A percentile compares a stretch with the other conserved stretches of the same genome.
Conservation (phyloP, 2,888 invertebrate species). For the Mesopsocus fuscifrons region DNA sequence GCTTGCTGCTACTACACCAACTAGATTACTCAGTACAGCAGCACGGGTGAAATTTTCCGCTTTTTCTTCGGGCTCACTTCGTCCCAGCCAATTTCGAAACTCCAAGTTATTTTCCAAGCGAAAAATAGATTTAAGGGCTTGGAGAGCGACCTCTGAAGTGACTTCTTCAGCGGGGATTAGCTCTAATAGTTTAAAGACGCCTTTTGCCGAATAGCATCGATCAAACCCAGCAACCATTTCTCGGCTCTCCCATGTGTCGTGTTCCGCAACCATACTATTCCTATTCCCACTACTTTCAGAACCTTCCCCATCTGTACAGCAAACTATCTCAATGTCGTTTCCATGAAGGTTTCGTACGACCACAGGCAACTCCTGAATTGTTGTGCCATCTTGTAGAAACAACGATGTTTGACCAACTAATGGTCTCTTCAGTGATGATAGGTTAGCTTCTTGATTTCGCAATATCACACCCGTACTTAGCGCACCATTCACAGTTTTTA, state of each 20-base stretch:
- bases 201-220: constrained; percentile 21
- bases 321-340: constrained; percentile 9
- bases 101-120: constrained; percentile 25
- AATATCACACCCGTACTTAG: neutral
- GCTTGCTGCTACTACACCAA: constrained; percentile 27
- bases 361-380: constrained; percentile 46
- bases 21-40: constrained; percentile 28
- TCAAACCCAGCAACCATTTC: constrained; percentile 22
- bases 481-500: neutral
- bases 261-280: constrained; percentile 11
- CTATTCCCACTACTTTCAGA: neutral
- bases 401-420: constrained; percentile 29
- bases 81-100: constrained; percentile 18
- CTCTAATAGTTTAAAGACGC: constrained; percentile 26
- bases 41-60: constrained; percentile 24
- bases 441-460: neutral
- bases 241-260: neutral
- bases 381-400: constrained; percentile 43
- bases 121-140: constrained; percentile 27
- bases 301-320: neutral
- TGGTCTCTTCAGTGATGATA: neutral
- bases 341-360: constrained; percentile 30
- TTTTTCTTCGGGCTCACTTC: constrained; percentile 19
- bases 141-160: constrained; percentile 26
- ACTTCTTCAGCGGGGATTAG: constrained; percentile 28